Evolutionary conservation across 2,797 vertebrate genomes (phyloP).

Genomic region (Enteromius afrohamiltoni): DNA sequence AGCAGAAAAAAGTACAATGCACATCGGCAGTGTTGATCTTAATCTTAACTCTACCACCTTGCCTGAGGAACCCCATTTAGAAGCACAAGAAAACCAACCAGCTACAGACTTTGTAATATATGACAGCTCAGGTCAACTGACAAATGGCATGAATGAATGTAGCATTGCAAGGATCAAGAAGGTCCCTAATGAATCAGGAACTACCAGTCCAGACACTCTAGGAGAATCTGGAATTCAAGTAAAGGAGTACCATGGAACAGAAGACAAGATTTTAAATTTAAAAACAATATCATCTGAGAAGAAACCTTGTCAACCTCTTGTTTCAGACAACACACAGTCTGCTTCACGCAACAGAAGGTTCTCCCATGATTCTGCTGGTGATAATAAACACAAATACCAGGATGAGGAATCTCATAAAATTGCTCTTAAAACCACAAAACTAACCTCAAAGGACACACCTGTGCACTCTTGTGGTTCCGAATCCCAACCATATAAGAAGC

Average conservation of each 20-base stretch:
- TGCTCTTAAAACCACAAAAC: constrained; percentile 60
- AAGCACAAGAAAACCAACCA: constrained; percentile 77
- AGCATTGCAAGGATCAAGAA: constrained; percentile 22
- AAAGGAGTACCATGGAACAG: constrained; percentile 25
- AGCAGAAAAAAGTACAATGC: constrained; percentile 71
- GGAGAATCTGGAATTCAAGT: constrained; percentile 60
- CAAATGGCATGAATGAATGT: constrained; percentile 54
- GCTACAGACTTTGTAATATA: constrained; percentile 26
- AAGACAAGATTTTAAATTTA: constrained; percentile 37
- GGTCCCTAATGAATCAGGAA: constrained; percentile 42
- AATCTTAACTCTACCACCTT: constrained; percentile 71
- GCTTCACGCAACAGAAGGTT: constrained; percentile 55
- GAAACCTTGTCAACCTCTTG: constrained; percentile 30
- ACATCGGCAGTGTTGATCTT: constrained; percentile 67
- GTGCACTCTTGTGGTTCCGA: constrained; percentile 38
- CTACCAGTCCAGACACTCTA: constrained; percentile 43
- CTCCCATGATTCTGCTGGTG: constrained; percentile 55
- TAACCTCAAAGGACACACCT: constrained; percentile 59
- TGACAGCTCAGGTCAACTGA: constrained; percentile 54
- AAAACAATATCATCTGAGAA: constrained; percentile 37
- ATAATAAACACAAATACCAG: constrained; percentile 70
- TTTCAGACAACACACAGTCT: constrained; percentile 32
- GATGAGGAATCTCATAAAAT: constrained; percentile 62
- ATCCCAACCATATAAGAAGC: constrained; percentile 68
- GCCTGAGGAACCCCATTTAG: constrained; percentile 68